Conservation (phyloP, 2,797 vertebrate genomes). For the Cyclopterus lumpus region DNA sequence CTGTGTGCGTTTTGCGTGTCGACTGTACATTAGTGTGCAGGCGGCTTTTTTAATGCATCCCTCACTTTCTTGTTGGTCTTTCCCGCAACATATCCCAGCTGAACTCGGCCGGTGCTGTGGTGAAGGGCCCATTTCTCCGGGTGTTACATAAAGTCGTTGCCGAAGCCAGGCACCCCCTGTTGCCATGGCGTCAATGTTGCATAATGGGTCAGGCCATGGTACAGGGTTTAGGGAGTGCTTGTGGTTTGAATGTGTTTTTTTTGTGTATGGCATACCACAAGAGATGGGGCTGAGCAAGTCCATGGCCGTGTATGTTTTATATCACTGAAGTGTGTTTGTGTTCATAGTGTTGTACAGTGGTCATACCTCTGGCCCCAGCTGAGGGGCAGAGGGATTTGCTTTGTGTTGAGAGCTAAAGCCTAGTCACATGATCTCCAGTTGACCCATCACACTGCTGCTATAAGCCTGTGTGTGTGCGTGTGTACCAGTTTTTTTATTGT, state of each 20-base stretch:
- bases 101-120: slow-evolving; percentile 63
- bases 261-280: slow-evolving; percentile 2
- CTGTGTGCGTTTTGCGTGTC: slow-evolving; percentile 5
- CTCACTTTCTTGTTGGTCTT: slow-evolving; percentile 19
- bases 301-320: slow-evolving; percentile 11
- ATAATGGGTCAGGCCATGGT: slow-evolving; percentile 60
- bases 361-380: slow-evolving; percentile 31
- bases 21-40: neutral
- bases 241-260: slow-evolving; percentile 27
- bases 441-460: slow-evolving; percentile 48
- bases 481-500: neutral
- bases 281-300: slow-evolving; percentile 14
- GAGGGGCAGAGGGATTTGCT: slow-evolving; percentile 56
- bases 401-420: slow-evolving; percentile 65
- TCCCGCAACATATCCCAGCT: slow-evolving; percentile 49
- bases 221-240: slow-evolving; percentile 42
- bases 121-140: slow-evolving; percentile 50
- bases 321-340: slow-evolving; percentile 22
- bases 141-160: slow-evolving; percentile 76
- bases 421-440: slow-evolving; percentile 69
- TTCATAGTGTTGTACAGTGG: slow-evolving; percentile 31
- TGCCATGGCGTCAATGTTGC: slow-evolving; percentile 71
- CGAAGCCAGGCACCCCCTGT: slow-evolving; percentile 65
- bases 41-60: slow-evolving; percentile 8
- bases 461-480: slow-evolving; percentile 33